Evolutionary conservation across 2,888 invertebrate genomes (phyloP), one percentile per base, ranked within the genome.

Genomic region (Pecten maximus): DNA sequence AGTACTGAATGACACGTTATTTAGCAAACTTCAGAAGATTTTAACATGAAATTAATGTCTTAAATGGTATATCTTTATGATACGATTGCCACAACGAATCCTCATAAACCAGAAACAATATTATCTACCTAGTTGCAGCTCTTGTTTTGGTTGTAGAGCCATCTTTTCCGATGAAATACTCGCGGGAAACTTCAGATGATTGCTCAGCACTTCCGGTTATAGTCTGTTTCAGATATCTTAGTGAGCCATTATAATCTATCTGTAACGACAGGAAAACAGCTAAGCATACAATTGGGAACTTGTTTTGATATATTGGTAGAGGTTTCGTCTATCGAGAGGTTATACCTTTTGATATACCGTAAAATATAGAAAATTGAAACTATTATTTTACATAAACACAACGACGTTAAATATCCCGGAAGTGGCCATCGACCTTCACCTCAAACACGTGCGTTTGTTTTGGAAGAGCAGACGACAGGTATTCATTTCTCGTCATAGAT

Each of bases 101-200:
- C 15, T 28, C 23, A 35, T 19, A 10, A 40, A 86, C n/a, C 40
- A 54, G 2, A 54, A 54, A 54, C 54, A 19, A 2, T 6, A 19
- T 54, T 54, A 54, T 88, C 88, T 93, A 95, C 95, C 95, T 39
- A 95, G 91, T 90, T 95, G 94, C 28, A 96, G 91, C 74, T 95
- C 95, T 92, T 95, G 95, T 88, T 94, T 95, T n/a, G 95, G 95
- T 93, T 95, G 95, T 12, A 96, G 92, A 50, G 95, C 95, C 90
- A 91, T 91, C 74, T 23, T 28, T 74, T 74, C 23, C 74, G 4
- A 35, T 54, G 50, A 54, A 28, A 74, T 74, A 74, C 74, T 74
- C 74, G 74, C 74, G 74, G 74, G 74, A 74, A 74, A 74, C 74
- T 74, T 74, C 74, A 28, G 74, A 74, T 28, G 74, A 74, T 28